Percentiles rank a stretch among this genome's conserved stretches.
Conservation (phyloP, 1,140 invertebrate genomes). For the Riptortus pedestris region DNA sequence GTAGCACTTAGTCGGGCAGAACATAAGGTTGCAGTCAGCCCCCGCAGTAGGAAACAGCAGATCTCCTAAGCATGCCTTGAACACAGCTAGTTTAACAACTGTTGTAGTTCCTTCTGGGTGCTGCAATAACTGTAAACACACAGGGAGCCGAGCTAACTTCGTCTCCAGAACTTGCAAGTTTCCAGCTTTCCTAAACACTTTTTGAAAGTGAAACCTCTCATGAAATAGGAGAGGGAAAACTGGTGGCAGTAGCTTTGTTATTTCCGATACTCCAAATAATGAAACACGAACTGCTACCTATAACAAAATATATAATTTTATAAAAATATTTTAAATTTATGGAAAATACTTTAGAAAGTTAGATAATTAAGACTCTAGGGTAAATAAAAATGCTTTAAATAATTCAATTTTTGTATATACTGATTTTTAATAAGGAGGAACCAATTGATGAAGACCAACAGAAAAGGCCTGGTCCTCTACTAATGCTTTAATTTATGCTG, state of each 20-base stretch:
- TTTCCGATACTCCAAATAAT: neutral
- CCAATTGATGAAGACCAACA: too few relatives aligned
- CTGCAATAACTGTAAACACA: neutral
- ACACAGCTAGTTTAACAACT: neutral
- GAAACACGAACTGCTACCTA: neutral
- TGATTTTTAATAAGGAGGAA: too few relatives aligned
- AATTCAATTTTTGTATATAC: too few relatives aligned
- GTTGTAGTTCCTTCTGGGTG: neutral
- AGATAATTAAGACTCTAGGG: too few relatives aligned
- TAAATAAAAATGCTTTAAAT: too few relatives aligned
- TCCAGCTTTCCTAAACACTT: neutral
- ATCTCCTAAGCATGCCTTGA: neutral
- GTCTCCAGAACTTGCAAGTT: neutral
- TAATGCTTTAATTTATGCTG: too few relatives aligned
- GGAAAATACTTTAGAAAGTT: too few relatives aligned
- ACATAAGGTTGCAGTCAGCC: neutral
- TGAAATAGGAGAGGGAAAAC: neutral
- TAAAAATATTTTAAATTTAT: too few relatives aligned
- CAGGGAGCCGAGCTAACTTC: neutral
- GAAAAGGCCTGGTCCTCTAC: too few relatives aligned
- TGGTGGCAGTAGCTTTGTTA: neutral
- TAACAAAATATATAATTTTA: too few relatives aligned
- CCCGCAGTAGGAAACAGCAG: neutral
- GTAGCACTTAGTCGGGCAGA: neutral
- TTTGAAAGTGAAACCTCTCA: conserved; percentile 11